Evolutionary conservation across 2,113 vertebrate genomes (phyloP).

Genomic region (Falco punctatus): DNA sequence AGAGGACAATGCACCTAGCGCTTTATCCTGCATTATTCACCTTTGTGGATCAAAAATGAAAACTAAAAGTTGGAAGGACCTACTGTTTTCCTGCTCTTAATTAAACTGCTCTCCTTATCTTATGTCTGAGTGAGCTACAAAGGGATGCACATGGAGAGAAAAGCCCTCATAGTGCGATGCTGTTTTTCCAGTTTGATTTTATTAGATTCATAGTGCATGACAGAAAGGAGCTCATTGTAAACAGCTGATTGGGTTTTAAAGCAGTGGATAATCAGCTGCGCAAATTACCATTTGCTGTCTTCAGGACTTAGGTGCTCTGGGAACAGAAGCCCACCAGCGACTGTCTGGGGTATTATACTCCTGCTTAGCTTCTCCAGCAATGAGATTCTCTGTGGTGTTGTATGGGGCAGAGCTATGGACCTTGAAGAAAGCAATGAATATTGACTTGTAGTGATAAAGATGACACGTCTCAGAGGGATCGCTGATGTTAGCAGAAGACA

Average conservation of each 20-base stretch:
- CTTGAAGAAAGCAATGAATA: slow-evolving; percentile 66
- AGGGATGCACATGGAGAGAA: background rate
- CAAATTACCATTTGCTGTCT: slow-evolving; percentile 46
- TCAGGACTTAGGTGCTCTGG: background rate
- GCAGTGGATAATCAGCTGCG: slow-evolving; percentile 20
- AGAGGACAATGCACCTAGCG: background rate
- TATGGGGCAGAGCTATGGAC: background rate
- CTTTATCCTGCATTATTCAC: background rate
- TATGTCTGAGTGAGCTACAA: background rate
- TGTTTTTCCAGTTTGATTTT: slow-evolving; percentile 18
- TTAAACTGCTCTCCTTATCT: background rate
- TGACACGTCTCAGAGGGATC: background rate
- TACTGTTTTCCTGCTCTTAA: background rate
- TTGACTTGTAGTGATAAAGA: slow-evolving; percentile 17
- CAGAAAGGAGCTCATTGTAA: slow-evolving; percentile 28
- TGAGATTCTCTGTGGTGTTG: background rate
- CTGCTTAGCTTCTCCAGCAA: background rate
- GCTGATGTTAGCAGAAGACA: slow-evolving; percentile 38
- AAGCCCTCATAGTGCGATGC: background rate
- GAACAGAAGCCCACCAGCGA: background rate
- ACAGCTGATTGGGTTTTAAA: slow-evolving; percentile 56
- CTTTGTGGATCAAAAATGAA: background rate
- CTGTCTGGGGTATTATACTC: background rate
- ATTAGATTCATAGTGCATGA: background rate
- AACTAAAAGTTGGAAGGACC: background rate